Evolutionary conservation across 2,113 vertebrate species (phyloP).

Genomic region (Motacilla tschutschensis): DNA sequence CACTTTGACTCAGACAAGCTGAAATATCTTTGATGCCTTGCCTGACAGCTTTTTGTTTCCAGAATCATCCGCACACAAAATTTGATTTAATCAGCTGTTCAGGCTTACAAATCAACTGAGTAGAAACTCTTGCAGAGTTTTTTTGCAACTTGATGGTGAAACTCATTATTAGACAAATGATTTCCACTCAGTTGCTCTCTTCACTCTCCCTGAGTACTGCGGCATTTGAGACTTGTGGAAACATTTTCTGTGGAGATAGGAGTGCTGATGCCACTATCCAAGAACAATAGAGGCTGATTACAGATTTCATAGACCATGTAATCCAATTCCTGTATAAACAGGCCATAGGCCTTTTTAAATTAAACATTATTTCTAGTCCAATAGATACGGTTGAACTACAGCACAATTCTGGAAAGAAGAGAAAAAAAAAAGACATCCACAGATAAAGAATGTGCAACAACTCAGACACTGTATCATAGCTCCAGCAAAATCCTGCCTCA

Average conservation of each 20-base stretch:
- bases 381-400: not conserved
- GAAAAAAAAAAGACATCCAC: not conserved
- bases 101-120: not conserved
- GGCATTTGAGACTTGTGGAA: not conserved
- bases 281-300: slow-evolving; percentile 16
- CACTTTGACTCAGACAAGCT: not conserved
- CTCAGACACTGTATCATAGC: not conserved
- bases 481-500: not conserved
- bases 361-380: not conserved
- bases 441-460: not conserved
- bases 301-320: not conserved
- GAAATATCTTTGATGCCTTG: not conserved
- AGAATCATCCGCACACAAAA: not conserved
- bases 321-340: slow-evolving; percentile 24
- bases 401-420: not conserved
- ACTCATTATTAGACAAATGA: not conserved
- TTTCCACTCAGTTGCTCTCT: slow-evolving; percentile 9
- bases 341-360: slow-evolving; percentile 5
- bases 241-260: not conserved
- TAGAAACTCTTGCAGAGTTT: not conserved
- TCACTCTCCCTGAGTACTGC: not conserved
- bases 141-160: not conserved
- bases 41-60: not conserved
- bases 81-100: not conserved
- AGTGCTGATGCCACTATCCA: not conserved